Evolutionary conservation across 30 jellyfish, hydroid and myxozoan genomes (phyloP).

Genomic region (Hydra vulgaris): DNA sequence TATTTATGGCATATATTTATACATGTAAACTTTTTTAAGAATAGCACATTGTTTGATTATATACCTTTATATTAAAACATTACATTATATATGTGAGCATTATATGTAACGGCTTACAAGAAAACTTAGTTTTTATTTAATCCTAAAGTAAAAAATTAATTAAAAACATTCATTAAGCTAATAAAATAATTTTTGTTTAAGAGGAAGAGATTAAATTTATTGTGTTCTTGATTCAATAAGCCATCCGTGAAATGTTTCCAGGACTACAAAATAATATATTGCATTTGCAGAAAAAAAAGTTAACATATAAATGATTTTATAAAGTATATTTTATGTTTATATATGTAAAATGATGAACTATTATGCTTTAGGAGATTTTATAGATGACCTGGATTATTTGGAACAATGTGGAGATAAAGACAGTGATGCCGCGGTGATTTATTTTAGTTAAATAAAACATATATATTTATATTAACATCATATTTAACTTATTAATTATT

Average conservation of each 20-base stretch:
- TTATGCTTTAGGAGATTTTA: constrained; percentile 45
- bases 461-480: too few relatives aligned
- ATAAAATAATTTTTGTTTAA: neutral
- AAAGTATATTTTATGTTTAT: too few relatives aligned
- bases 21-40: too few relatives aligned
- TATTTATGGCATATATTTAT: too few relatives aligned
- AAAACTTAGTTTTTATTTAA: too few relatives aligned
- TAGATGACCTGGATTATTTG: constrained; percentile 56
- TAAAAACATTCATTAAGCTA: neutral
- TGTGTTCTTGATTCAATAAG: neutral
- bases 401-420: constrained; percentile 85
- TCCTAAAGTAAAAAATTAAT: neutral
- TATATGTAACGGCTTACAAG: too few relatives aligned
- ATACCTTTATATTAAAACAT: too few relatives aligned
- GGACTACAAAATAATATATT: neutral
- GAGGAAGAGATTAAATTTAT: neutral
- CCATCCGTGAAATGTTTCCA: neutral
- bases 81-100: too few relatives aligned
- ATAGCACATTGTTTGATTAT: too few relatives aligned
- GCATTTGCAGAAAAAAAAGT: neutral
- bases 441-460: too few relatives aligned
- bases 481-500: too few relatives aligned
- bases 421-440: constrained; percentile 47
- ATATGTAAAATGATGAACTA: neutral
- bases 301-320: too few relatives aligned